Base-by-base conservation (phyloP, 2,888 invertebrate species). In the Aspidapion aeneum region DNA sequence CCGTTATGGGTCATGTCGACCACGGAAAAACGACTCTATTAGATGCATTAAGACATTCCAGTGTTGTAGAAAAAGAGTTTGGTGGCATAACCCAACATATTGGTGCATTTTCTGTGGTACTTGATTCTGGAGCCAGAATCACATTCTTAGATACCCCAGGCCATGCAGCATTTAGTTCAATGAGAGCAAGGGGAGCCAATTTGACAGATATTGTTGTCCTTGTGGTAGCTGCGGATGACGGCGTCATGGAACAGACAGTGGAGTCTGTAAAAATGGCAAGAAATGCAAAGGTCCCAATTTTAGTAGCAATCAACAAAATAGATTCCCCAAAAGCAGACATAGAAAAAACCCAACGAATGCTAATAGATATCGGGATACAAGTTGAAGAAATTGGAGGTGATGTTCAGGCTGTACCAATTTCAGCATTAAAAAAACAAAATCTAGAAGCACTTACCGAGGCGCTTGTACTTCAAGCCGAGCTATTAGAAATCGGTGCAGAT, bases 61-160 rank as follows among this genome's bases (percentile, higher is more conserved):
- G 90, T 50, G 90, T 98, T 1, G 98, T 95, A 0, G 90, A 90
- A 49, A 85, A 89, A 48, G 99, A 99, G 83, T 97, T 96, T 78
- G 99, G 99, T 1, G 99, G 99, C 18, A 99, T 99, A 66, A 99
- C 99, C 0, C 99, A 99, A 78, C 98, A 98, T 77, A 98, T 99
- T 73, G 98, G 99, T 55, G 99, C 99, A 49, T 99, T 99, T 82
- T 90, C 91, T 73, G 92, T 93, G 82, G 79, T 66, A 49, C 66
- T 79, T 16, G 76, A 84, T 1, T 85, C 85, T n/a, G 91, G 90
- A 0, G 90, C 91, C 55, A 82, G 79, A 60, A 88, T 98, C 17
- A 98, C 98, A 9, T 99, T 99, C 82, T 82, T 99, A 70, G 99
- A 99, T 82, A 99, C 99, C 9, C 99, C 99, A 2, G 99, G 99